Base-by-base conservation (phyloP, 2,797 vertebrate genomes). In the Sparidentex hasta region DNA sequence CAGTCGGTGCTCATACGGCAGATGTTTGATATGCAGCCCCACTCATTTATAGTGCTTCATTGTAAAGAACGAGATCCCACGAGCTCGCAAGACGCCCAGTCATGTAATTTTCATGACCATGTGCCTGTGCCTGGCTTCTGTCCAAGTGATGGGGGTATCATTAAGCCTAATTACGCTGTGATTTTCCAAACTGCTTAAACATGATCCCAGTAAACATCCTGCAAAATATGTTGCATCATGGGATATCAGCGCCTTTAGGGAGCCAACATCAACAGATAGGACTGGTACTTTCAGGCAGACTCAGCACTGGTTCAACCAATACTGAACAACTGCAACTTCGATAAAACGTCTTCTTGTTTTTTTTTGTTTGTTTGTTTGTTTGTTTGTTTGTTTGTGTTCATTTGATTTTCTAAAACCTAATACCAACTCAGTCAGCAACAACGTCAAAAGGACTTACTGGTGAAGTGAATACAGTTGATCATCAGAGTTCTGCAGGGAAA, bases 121-220 rank as follows among this genome's bases (percentile, higher is more conserved):
- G 29, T 63, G 68, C 50, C 66, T 51, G 67, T 61, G 67, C 50
- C 67, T 75, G 77, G 84, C 80, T 51, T 74, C 71, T 44, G 74
- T 80, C 76, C 83, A 87, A 56, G 27, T 56, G 47, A 82, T 63
- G 48, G 29, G 74, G 56, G 43, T 3, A 59, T 79, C 80, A 83
- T 81, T 81, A 88, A 41, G 64, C 17, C 55, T 84, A 74, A 87
- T 83, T 71, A 78, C 54, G n/a, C 62, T 74, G 76, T 76, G 52
- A 77, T 78, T 84, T 81, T 74, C 59, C 58, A 57, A 68, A 65
- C 56, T 64, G 70, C 78, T 71, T 67, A 50, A 80, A 71, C 57
- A 74, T 47, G 33, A 76, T 74, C 25, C 66, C 38, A 33, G 25
- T 81, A 76, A 84, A 72, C 52, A 16, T 78, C 13, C 3, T 9